phyloP scores from a whole-genome alignment of 2,113 vertebrate species.

The Baryphthengus martii region DNA sequence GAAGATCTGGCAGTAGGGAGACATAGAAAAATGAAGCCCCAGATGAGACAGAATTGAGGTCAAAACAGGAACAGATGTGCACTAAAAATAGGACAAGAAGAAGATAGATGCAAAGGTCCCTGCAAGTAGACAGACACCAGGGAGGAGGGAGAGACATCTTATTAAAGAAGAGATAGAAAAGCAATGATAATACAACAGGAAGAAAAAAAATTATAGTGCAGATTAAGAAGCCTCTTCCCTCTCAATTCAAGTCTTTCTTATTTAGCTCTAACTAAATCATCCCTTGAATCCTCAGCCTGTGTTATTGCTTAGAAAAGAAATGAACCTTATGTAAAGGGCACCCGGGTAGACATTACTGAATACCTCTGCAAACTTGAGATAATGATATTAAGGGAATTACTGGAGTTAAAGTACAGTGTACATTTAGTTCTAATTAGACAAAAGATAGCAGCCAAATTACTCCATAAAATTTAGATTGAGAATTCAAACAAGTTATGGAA shows the following conservation, averaged over 20 bases:
- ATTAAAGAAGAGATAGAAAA: constrained; percentile 36
- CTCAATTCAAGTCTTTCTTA: neutral
- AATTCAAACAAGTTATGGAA: neutral
- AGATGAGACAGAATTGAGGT: constrained; percentile 45
- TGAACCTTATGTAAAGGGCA: neutral
- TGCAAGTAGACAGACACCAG: neutral
- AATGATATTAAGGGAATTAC: constrained; percentile 2
- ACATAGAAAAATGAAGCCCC: neutral
- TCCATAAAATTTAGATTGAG: neutral
- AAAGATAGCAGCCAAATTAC: constrained; percentile 17
- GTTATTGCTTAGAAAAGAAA: constrained; percentile 7
- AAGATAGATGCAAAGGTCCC: constrained; percentile 29
- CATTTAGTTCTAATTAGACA: constrained; percentile 36
- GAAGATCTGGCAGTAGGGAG: neutral
- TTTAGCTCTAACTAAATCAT: neutral
- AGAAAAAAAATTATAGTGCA: neutral
- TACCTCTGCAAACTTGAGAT: neutral
- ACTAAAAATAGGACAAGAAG: constrained; percentile 18
- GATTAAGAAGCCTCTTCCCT: neutral
- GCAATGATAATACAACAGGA: neutral
- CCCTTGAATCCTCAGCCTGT: neutral
- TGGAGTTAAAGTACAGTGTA: neutral
- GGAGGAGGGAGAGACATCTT: neutral
- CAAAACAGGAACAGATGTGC: constrained; percentile 45
- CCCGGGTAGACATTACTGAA: neutral